phyloP scores from a whole-genome alignment of 2,113 vertebrate species.

The Alethe diademata region DNA sequence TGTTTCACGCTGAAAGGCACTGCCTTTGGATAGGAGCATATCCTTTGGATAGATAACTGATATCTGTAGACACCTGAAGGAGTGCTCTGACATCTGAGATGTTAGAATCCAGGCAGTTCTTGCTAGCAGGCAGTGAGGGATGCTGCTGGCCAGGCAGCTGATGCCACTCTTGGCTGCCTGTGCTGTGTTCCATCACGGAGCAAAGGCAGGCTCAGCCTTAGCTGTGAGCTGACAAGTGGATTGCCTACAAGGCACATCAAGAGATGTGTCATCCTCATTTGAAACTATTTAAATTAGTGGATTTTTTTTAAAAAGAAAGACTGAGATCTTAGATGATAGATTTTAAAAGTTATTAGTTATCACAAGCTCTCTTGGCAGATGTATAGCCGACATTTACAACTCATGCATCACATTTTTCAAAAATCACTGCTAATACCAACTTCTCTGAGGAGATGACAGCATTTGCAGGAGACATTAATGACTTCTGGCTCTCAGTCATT shows the following conservation, averaged over 20 bases:
- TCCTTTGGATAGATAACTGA: not conserved
- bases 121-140: not conserved
- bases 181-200: not conserved
- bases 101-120: not conserved
- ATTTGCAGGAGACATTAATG: conserved; percentile 10
- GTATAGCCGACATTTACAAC: conserved; percentile 8
- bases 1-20: not conserved
- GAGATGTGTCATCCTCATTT: not conserved
- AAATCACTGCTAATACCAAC: conserved; percentile 3
- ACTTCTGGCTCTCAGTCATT: conserved; percentile 11
- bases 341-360: conserved; percentile 8
- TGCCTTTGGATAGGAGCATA: not conserved
- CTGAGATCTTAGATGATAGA: not conserved
- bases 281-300: not conserved
- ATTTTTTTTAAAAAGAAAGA: not conserved
- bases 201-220: not conserved
- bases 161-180: not conserved
- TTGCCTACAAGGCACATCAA: not conserved
- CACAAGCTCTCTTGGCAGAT: conserved; percentile 8
- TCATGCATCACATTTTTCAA: conserved; percentile 5
- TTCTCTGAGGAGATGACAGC: conserved; percentile 1
- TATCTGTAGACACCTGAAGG: not conserved
- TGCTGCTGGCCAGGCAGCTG: not conserved
- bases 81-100: not conserved
- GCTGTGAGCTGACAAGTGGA: not conserved